phyloP scores from a whole-genome alignment of 2,113 vertebrate species.

The Theropithecus gelada region DNA sequence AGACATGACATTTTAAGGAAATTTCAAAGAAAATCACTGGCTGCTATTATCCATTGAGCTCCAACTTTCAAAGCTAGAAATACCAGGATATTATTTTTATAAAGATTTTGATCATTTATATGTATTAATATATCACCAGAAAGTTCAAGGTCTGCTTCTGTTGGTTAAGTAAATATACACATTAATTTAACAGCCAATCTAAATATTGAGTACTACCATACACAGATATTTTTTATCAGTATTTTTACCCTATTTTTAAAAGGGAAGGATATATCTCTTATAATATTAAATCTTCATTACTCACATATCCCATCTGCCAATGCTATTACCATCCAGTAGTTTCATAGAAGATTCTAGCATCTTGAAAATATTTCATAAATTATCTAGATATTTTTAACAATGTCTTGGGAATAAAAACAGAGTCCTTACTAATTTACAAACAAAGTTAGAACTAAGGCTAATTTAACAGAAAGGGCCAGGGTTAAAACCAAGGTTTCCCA shows the following conservation, averaged over 20 bases:
- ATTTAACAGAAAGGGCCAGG: not conserved
- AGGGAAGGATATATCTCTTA: not conserved
- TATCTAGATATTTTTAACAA: not conserved
- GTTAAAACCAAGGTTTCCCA: not conserved
- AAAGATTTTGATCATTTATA: not conserved
- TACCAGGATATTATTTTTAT: not conserved
- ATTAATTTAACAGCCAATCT: not conserved
- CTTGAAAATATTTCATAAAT: constrained; percentile 8
- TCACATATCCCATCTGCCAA: not conserved
- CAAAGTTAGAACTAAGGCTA: not conserved
- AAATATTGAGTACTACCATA: not conserved
- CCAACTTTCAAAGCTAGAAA: not conserved
- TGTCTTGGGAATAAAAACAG: not conserved
- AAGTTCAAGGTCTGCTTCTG: not conserved
- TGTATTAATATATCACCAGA: not conserved
- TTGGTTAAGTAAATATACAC: not conserved
- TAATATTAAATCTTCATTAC: not conserved
- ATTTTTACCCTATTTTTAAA: not conserved
- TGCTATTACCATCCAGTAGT: not conserved
- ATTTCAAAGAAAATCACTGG: not conserved
- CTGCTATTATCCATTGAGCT: not conserved
- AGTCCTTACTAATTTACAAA: not conserved
- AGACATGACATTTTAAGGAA: not conserved
- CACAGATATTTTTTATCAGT: not conserved
- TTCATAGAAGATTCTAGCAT: not conserved